Evolutionary conservation across 2,113 vertebrate genomes (phyloP), one percentile per base, ranked within the genome.

Genomic region (Pseudopodoces humilis): DNA sequence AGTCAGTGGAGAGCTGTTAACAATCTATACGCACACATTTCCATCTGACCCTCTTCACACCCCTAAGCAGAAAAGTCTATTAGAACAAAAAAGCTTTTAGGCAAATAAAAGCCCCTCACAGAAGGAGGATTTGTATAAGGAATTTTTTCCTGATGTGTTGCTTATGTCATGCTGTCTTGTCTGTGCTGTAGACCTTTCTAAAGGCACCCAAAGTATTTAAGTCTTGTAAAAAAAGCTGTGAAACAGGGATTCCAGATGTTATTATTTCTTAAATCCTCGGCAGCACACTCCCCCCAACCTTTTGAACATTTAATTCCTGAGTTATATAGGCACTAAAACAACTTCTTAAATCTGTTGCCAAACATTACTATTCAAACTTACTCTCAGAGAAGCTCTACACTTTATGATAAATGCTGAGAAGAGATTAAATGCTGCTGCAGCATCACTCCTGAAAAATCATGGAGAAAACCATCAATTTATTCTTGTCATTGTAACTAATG

Each of bases 381-480:
- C 75, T 84, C 92, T 92, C 63, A 87, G 86, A 95, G 92, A 95
- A 88, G 27, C 52, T 37, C 71, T 92, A 84, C 21, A 86, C 86
- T 97, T 94, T 70, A 94, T 70, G 91, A 95, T 92, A 95, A 96
- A 93, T 79, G 80, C 74, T 94, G 83, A 25, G 37, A 95, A 50
- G 85, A 96, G 74, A 97, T 95, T 93, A 98, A 96, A n/a, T 52
- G 41, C 55, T 49, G 43, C 55, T 80, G 60, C 70, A 90, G 90
- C 37, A 92, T 88, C 87, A 65, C 85, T 93, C 83, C 56, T 92
- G 58, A 90, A 96, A 97, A 96, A 75, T 83, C 89, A 94, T 33
- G 86, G 91, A 93, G 53, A 94, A 97, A 97, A 94, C 43, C 78
- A 19, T 50, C 90, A 77, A 90, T 93, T 97, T 96, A 93, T 96